phyloP scores from a whole-genome alignment of 2,113 vertebrate genomes.

The Thalassoma bifasciatum region DNA sequence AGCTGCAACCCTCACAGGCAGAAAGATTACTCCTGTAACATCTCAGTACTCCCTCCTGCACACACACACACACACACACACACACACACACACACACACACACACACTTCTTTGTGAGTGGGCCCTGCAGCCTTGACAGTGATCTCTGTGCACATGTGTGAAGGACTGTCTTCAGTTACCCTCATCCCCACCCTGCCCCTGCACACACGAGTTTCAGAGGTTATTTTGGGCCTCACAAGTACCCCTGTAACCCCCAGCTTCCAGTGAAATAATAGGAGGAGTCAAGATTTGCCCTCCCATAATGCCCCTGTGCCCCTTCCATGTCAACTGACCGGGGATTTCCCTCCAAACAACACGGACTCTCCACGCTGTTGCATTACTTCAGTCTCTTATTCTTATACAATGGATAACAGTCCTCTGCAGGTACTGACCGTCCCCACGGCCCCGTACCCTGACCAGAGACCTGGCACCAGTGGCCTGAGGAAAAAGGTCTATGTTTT shows the following conservation, averaged over 20 bases:
- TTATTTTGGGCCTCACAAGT: constrained; percentile 83
- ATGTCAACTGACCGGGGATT: constrained; percentile 57
- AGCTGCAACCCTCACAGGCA: constrained; percentile 53
- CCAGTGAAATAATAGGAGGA: constrained; percentile 75
- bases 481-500: constrained; percentile 90
- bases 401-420: constrained; percentile 89
- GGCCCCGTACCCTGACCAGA: constrained; percentile 91
- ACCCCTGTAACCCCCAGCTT: constrained; percentile 55
- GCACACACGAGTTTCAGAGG: constrained; percentile 71
- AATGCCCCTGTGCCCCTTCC: constrained; percentile 58
- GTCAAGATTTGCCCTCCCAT: constrained; percentile 62
- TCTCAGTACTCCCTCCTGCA: constrained; percentile 19
- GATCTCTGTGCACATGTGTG: constrained; percentile 86
- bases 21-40: constrained; percentile 33
- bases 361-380: constrained; percentile 54
- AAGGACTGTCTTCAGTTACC: constrained; percentile 85
- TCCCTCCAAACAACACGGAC: constrained; percentile 63
- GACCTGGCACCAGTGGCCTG: constrained; percentile 88
- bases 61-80: constrained; percentile 33
- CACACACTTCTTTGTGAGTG: constrained; percentile 50
- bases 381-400: constrained; percentile 34
- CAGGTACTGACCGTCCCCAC: constrained; percentile 91
- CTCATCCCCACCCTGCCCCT: constrained; percentile 53
- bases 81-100: constrained; percentile 7
- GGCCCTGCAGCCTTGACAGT: constrained; percentile 84